These are phyloP conservation scores for Myotis planiceps DNA, from an alignment of 2,797 vertebrate genomes.

Conservation along the genomic window DNA sequence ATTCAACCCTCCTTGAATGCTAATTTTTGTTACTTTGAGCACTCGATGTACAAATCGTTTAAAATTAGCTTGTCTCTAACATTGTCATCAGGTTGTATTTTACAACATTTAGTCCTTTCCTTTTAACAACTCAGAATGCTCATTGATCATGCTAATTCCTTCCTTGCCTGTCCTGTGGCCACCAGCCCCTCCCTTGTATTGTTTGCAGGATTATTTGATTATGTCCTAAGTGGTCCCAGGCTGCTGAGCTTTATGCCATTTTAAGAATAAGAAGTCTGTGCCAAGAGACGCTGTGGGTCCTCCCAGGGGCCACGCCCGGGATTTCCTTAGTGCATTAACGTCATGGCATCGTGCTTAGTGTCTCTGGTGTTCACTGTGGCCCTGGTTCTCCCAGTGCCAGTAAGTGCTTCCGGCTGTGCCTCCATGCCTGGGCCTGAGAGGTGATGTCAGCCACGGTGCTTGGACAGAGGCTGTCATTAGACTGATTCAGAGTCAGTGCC, in stretches of 20 bases:
- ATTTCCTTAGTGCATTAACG: not conserved
- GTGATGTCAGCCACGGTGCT: no score
- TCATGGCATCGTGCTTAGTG: not conserved
- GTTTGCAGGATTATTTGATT: not conserved
- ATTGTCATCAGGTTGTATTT: not conserved
- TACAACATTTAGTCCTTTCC: not conserved
- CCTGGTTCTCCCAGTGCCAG: not conserved
- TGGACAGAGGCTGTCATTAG: not conserved
- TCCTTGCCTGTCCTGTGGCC: not conserved
- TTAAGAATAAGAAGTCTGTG: not conserved
- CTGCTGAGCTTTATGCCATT: not conserved
- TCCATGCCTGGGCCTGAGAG: not conserved
- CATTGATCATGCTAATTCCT: not conserved
- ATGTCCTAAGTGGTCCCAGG: not conserved
- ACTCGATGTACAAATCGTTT: not conserved
- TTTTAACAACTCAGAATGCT: not conserved
- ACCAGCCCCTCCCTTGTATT: not conserved
- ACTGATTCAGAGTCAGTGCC: not conserved
- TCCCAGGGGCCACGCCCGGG: not conserved
- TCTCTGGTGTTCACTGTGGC: not conserved
- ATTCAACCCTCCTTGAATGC: not conserved
- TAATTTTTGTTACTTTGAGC: not conserved
- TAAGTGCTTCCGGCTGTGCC: not conserved
- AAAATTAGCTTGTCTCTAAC: not conserved
- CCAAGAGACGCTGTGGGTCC: not conserved